Base-by-base conservation (phyloP, 2,888 invertebrate genomes). In the Hedychridium roseum region DNA sequence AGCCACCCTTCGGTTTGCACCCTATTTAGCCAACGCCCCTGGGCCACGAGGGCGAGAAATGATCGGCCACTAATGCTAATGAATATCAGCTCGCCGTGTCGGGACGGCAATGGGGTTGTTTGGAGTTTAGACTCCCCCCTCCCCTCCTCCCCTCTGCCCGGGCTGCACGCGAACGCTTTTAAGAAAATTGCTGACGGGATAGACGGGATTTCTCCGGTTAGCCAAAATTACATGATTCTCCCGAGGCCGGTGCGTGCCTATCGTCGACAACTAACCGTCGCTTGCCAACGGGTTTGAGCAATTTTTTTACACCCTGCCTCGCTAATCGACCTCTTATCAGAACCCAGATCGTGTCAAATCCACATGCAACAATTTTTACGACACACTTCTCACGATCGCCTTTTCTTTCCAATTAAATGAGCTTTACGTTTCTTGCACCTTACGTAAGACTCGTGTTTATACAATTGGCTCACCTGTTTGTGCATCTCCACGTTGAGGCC, bases 401-500 rank as follows among this genome's bases (percentile, higher is more conserved):
- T n/a, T n/a, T n/a, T n/a, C n/a, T n/a, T n/a, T n/a, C n/a, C n/a
- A n/a, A n/a, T n/a, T n/a, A n/a, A n/a, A n/a, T n/a, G n/a, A n/a
- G n/a, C n/a, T n/a, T n/a, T n/a, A n/a, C n/a, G n/a, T n/a, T n/a
- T n/a, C n/a, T n/a, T n/a, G n/a, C n/a, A n/a, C n/a, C n/a, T n/a
- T n/a, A n/a, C n/a, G n/a, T n/a, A n/a, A n/a, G n/a, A n/a, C n/a
- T n/a, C n/a, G n/a, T n/a, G n/a, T n/a, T n/a, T n/a, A n/a, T n/a
- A n/a, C n/a, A n/a, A n/a, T n/a, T n/a, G n/a, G n/a, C 82, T 81
- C 82, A 91, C 90, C 88, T 94, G 94, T 85, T 95, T 95, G 82
- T 94, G 93, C 91, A 95, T 93, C 84, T 96, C 95, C 73, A 93
- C 92, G 83, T 94, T 94, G 73, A 95, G 86, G 70, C 94, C 94